These are phyloP conservation scores for Neoaliturus tenellus DNA, from an alignment of 2,888 invertebrate species.

Conservation along the genomic window DNA sequence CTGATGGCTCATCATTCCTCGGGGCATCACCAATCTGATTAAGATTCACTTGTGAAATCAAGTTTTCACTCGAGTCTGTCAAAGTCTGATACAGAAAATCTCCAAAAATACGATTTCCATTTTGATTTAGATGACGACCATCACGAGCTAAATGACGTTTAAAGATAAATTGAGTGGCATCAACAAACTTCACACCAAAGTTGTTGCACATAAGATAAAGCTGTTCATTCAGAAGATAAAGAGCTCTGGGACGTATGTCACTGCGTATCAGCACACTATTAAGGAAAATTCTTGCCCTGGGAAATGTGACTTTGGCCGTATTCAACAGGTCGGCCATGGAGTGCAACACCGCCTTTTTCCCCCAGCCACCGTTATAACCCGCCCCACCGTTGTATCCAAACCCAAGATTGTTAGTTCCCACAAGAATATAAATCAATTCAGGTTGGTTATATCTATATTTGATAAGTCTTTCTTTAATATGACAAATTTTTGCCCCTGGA, in stretches of 20 bases:
- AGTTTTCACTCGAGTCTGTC: background rate
- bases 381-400: background rate
- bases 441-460: background rate
- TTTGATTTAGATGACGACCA: background rate
- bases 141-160: background rate
- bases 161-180: background rate
- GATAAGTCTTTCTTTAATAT: background rate
- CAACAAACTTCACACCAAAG: background rate
- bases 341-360: background rate
- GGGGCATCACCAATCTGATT: background rate
- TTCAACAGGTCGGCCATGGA: slow-evolving; percentile 11
- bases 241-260: background rate
- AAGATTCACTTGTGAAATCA: background rate
- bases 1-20: background rate
- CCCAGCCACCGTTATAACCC: background rate
- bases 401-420: background rate
- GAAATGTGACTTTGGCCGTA: background rate
- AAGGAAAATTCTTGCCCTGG: background rate
- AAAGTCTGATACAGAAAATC: background rate
- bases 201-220: background rate
- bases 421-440: background rate
- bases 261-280: slow-evolving; percentile 1
- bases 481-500: background rate
- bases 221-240: background rate
- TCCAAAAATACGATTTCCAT: background rate